phyloP scores from a whole-genome alignment of 1,140 invertebrate genomes.

The Tetramorium parvispinum region DNA sequence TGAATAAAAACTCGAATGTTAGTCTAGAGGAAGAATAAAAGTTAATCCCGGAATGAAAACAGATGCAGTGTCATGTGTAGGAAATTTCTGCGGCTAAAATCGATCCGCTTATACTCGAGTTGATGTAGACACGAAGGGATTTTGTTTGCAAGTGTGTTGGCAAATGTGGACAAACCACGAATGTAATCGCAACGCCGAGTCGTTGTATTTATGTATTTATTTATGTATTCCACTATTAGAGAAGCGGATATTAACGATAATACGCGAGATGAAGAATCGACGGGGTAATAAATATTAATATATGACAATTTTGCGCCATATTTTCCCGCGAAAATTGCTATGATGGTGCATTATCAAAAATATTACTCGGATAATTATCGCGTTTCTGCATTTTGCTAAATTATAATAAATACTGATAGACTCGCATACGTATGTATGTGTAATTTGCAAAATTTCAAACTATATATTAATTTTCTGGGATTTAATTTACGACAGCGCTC shows the following conservation, averaged over 20 bases:
- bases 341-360: slow-evolving; percentile 3
- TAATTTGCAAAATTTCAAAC: neutral
- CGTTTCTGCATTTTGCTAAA: slow-evolving; percentile 1
- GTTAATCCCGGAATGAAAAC: slow-evolving; percentile 32
- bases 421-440: neutral
- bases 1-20: slow-evolving; percentile 22
- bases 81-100: slow-evolving; percentile 45
- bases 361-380: slow-evolving; percentile 7
- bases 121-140: slow-evolving; percentile 33
- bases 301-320: slow-evolving; percentile 9
- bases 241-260: slow-evolving; percentile 47
- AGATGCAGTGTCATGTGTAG: neutral
- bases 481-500: neutral
- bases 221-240: slow-evolving; percentile 56
- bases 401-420: neutral
- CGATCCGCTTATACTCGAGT: slow-evolving; percentile 31
- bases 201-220: slow-evolving; percentile 42
- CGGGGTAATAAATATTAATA: slow-evolving; percentile 46
- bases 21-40: neutral
- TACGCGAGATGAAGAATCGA: slow-evolving; percentile 16
- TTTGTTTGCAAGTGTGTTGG: slow-evolving; percentile 6
- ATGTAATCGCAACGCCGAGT: slow-evolving; percentile 14
- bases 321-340: slow-evolving; percentile 22
- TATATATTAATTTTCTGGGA: neutral
- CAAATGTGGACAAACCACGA: slow-evolving; percentile 18